Conservation (phyloP, 1,140 invertebrate genomes). For the Trachymyrmex septentrionalis region DNA sequence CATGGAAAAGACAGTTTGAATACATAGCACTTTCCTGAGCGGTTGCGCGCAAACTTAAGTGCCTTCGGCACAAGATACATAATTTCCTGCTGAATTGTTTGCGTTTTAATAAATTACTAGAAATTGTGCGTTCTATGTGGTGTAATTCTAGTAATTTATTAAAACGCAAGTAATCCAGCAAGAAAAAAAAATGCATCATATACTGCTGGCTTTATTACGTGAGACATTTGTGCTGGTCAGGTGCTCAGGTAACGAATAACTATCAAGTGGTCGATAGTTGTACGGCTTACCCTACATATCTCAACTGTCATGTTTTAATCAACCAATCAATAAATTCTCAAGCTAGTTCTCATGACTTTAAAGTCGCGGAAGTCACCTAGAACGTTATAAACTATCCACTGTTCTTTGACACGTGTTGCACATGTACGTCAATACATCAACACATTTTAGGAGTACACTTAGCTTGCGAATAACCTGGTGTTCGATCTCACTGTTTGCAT, state of each 20-base stretch:
- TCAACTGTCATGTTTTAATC: slow-evolving; percentile 75
- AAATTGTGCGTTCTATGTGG: too few species aligned
- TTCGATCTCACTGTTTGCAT: background rate
- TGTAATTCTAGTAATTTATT: too few species aligned
- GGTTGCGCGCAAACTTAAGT: background rate
- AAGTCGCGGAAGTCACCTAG: slow-evolving; percentile 71
- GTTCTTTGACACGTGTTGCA: slow-evolving; percentile 59
- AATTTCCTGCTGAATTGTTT: too few species aligned
- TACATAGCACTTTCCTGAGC: background rate
- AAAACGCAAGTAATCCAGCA: too few species aligned
- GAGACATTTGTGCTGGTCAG: slow-evolving; percentile 39
- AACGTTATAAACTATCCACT: slow-evolving; percentile 47
- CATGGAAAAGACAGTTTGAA: background rate
- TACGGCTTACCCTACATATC: slow-evolving; percentile 72
- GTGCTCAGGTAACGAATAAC: slow-evolving; percentile 68
- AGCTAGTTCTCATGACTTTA: slow-evolving; percentile 69
- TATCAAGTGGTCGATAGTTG: slow-evolving; percentile 71
- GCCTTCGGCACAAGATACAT: too few species aligned
- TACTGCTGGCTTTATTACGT: slow-evolving; percentile 49
- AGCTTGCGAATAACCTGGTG: background rate
- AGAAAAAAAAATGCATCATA: too few species aligned
- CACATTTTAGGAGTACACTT: slow-evolving; percentile 22
- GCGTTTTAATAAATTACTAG: too few species aligned
- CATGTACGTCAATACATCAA: slow-evolving; percentile 10
- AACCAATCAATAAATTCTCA: slow-evolving; percentile 75